phyloP scores from a whole-genome alignment of 2,113 vertebrate species.

The Addax nasomaculatus region DNA sequence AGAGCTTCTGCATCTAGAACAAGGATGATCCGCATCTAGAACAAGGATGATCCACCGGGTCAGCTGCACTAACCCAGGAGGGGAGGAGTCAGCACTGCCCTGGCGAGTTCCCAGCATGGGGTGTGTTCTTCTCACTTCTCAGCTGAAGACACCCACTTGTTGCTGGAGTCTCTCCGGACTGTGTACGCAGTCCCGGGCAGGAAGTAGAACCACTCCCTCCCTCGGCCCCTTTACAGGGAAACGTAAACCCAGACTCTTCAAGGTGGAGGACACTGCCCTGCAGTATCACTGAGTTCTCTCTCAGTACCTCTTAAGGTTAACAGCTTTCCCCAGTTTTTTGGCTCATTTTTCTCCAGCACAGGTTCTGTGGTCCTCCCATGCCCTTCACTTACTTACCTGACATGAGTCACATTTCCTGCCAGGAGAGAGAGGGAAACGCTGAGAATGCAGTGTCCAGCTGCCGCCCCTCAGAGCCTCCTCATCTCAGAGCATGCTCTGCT shows the following conservation, averaged over 20 bases:
- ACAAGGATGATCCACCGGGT: not conserved
- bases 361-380: not conserved
- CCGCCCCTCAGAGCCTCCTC: not conserved
- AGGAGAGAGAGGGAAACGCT: not conserved
- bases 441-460: not conserved
- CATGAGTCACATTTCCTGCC: not conserved
- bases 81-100: not conserved
- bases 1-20: not conserved
- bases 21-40: too few relatives aligned
- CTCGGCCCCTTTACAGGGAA: not conserved
- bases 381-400: not conserved
- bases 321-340: not conserved
- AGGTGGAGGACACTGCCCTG: too few relatives aligned
- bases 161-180: not conserved
- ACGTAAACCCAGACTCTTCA: not conserved
- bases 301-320: not conserved
- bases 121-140: conserved; percentile 60
- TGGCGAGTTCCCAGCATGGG: not conserved
- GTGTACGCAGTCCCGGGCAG: not conserved
- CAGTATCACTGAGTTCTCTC: not conserved
- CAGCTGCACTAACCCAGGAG: not conserved
- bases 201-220: conserved; percentile 26
- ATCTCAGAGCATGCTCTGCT: not conserved
- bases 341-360: not conserved
- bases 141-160: not conserved